Evolutionary conservation across 2,797 vertebrate species (phyloP), one percentile per base, ranked within the genome.

Genomic region (Silurus lanzhouensis): DNA sequence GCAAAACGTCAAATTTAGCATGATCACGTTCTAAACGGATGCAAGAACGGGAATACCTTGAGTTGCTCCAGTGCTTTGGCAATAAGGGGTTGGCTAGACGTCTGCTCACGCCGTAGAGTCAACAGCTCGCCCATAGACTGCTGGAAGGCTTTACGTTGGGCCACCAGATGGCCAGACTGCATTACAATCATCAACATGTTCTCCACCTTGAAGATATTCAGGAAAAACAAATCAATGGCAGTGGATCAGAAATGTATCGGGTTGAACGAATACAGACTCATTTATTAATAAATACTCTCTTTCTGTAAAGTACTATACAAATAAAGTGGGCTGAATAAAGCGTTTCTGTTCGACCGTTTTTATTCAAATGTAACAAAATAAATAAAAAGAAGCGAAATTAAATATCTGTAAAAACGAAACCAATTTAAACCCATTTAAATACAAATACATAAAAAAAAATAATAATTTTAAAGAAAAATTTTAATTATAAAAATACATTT

Each of bases 61-160:
- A 99, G 96, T 90, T 99, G 96, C 82, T 98, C 96, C 63, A 99
- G 91, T 85, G 97, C 97, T 55, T 92, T 94, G n/a, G 98, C 97
- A 0, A 99, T 97, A 85, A 99, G 92, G 1, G 97, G 98, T 90
- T 99, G 97, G 87, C 98, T 99, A n/a, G 98, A 99, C 1, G 98
- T 99, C 92, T 99, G 98, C 83, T 99, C 98, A 57, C 97, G 95
- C 88, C 92, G 95, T 2, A 99, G 94, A n/a, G 95, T 94, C 80
- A 99, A 89, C 19, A 97, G 94, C 10, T 97, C 97, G 90, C 97
- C 97, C 88, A 97, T 95, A 85, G 96, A 96, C 88, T 97, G 96
- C 90, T 99, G 98, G 92, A 99, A 98, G 88, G 95, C 92, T 92
- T 99, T 99, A 55, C 98, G 95, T 91, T 97, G 98, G 80, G 94